Evolutionary conservation across 2,888 invertebrate species (phyloP), one percentile per base, ranked within the genome.

Genomic region (Steromphala cineraria): DNA sequence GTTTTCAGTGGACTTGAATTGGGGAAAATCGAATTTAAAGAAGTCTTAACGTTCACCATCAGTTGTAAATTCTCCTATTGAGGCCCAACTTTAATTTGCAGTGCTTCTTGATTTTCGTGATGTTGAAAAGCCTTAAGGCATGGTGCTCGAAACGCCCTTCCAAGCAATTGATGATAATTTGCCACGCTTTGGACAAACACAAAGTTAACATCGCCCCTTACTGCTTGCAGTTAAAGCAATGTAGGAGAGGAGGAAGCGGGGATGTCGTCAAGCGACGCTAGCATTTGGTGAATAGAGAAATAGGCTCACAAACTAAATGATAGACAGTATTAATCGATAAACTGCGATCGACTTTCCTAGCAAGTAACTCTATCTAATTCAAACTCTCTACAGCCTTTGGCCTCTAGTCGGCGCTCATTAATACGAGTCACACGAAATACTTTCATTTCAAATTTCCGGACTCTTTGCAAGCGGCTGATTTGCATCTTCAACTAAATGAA

Each of bases 361-460:
- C 31, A 36, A 71, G 71, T 71, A 71, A 31, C 71, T 71, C 71
- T 71, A 71, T 71, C 71, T 71, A 71, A 71, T 71, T 71, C 71
- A 71, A 71, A 71, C 36, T 71, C 36, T 31, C 19, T 36, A 24
- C 36, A 31, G 71, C 71, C 71, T 71, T 71, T 71, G 71, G 36
- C 71, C 71, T 40, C 4, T 19, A n/a, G 71, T 36, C 15, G 40
- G 3, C 36, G 71, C 19, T 71, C 71, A 31, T 28, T 71, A 71
- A 36, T 36, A 36, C 71, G 71, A 71, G 71, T 28, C 71, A 71
- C 71, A 71, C 71, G 36, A 40, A 71, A 71, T 71, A 71, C 71
- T 71, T 71, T 71, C 71, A 71, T 71, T 71, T 71, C 71, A 71
- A 71, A 71, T 71, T 71, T 71, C 71, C 71, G 71, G 71, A 31